These are phyloP conservation scores for Prolemur simus DNA, from an alignment of 2,113 vertebrate genomes.

Conservation along the genomic window DNA sequence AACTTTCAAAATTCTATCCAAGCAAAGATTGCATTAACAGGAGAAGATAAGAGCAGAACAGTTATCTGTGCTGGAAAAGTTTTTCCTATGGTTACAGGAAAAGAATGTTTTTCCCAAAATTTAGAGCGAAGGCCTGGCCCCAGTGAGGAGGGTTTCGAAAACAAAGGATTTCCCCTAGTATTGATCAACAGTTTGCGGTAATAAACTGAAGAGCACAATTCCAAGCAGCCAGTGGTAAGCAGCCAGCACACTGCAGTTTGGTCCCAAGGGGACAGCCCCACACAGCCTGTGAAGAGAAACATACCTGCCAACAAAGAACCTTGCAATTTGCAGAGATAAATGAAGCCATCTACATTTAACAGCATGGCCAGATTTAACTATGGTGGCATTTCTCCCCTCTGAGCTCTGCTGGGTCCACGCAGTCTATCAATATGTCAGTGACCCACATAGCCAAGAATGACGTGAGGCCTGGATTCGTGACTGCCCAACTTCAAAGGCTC, in stretches of 20 bases:
- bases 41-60: not conserved
- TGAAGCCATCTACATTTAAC: not conserved
- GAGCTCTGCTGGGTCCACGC: not conserved
- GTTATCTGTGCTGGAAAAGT: not conserved
- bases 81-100: not conserved
- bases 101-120: not conserved
- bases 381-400: not conserved
- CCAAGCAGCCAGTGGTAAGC: not conserved
- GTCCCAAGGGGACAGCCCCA: not conserved
- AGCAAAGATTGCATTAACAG: not conserved
- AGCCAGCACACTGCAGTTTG: no score
- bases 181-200: not conserved
- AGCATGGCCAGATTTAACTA: not conserved
- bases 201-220: not conserved
- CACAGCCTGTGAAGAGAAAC: fast-evolving
- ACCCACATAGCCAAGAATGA: not conserved
- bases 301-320: not conserved
- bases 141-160: not conserved
- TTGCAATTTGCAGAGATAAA: not conserved
- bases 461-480: not conserved
- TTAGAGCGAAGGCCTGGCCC: not conserved
- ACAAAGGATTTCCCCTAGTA: not conserved
- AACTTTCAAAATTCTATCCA: not conserved
- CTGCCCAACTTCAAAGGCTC: not conserved
- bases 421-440: not conserved